Base-by-base conservation (phyloP, 1,140 invertebrate genomes). In the Achatina immaculata region DNA sequence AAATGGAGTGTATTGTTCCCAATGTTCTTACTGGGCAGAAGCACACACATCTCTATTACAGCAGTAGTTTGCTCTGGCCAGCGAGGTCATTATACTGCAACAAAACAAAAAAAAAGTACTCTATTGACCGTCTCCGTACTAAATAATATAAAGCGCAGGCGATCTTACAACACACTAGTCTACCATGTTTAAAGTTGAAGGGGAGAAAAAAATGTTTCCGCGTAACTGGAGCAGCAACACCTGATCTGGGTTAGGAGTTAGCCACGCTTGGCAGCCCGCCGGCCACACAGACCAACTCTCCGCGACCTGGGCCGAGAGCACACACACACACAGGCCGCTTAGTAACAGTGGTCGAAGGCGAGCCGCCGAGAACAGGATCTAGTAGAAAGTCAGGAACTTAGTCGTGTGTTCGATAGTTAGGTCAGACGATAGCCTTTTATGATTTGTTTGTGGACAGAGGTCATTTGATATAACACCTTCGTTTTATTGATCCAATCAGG, bases 81-180 rank as follows among this genome's bases (percentile, higher is more conserved):
- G 81, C 81, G 85, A 83, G 86, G 86, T 87, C 86, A 86, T 79
- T 86, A 82, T 79, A 80, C 79, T 88, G 85, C 84, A 85, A 83
- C 83, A 79, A 83, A 62, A n/a, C 80, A 83, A 86, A 79, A 83
- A 62, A n/a, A 81, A 83, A 86, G 82, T 86, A 85, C 84, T 86
- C 84, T 84, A 83, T 88, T 88, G 86, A 88, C 86, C 86, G 86
- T 84, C 68, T 71, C 82, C 82, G 80, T 83, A 86, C 84, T 83
- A 21, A 84, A 85, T 71, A 73, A 78, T 73, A 82, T 48, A 74
- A 31, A 36, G n/a, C 19, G 40, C 66, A n/a, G 31, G 48, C 81
- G 66, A 55, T 31, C 75, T 51, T 72, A 38, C 40, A 28, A 55
- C 68, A 78, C 45, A 42, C 45, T 82, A 79, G 71, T 28, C 40